Evolutionary conservation across 2,888 invertebrate genomes (phyloP), one percentile per base, ranked within the genome.

Genomic region (Lochmaea crataegi): DNA sequence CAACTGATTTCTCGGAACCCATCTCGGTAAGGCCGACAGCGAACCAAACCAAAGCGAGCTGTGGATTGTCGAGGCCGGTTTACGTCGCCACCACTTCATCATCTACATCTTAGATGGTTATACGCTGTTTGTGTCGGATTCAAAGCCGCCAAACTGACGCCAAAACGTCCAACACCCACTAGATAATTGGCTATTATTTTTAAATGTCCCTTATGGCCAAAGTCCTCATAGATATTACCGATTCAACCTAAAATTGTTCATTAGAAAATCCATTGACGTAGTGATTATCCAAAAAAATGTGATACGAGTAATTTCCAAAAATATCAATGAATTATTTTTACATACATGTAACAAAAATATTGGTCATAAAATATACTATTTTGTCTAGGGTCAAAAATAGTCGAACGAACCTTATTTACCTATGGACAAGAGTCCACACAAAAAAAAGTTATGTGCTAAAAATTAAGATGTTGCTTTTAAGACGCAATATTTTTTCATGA

Each of bases 71-170:
- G 61, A 63, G 61, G 61, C 61, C 60, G 56, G 56, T 56, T 56
- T 22, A 12, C 18, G 56, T 56, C 56, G 18, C 56, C 60, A 38
- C 32, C 38, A 38, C 60, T 60, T 60, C 60, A 60, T 60, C 60
- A 60, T 60, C 26, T 32, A 38, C 60, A 63, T 63, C 61, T 63
- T 63, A 42, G 42, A 63, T 63, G 61, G 61, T 11, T 42, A 18
- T 16, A 42, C 42, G 18, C 61, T 5, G 61, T 63, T 63, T 63
- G 42, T 63, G 41, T 41, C 61, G 61, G 41, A 63, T 18, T 63
- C 61, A 26, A 63, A 63, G 61, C 61, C 61, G 61, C 61, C 61
- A 41, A n/a, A 18, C 61, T 63, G 61, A 63, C 61, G 61, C 61
- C 61, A 11, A 42, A 63, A 42, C 16, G 38, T 63, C 42, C 42